phyloP scores from a whole-genome alignment of 2,888 invertebrate genomes.

The Nephrotoma flavescens region DNA sequence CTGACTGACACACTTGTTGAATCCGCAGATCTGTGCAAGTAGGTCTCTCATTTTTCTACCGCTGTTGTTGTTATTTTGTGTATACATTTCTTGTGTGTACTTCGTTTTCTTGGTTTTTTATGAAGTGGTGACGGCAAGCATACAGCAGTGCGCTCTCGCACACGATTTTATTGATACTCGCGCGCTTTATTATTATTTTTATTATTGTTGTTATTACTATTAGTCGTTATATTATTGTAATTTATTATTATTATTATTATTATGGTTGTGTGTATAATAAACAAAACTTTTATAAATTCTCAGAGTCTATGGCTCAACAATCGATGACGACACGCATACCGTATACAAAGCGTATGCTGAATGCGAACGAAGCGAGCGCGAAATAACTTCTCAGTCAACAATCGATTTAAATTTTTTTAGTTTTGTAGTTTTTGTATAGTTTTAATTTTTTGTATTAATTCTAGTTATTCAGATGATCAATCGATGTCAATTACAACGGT shows the following conservation, averaged over 20 bases:
- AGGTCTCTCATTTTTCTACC: conserved; percentile 15
- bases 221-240: not conserved
- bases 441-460: conserved; percentile 1
- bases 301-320: not conserved
- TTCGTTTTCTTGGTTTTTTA: not conserved
- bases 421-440: not conserved
- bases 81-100: conserved; percentile 7
- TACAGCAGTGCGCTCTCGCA: not conserved
- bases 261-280: not conserved
- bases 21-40: conserved; percentile 16
- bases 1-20: conserved; percentile 20
- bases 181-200: not conserved
- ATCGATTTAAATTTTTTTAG: not conserved
- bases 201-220: not conserved
- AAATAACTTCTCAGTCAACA: not conserved
- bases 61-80: conserved; percentile 8
- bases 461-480: conserved; percentile 1
- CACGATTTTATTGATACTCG: not conserved
- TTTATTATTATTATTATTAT: not conserved
- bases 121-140: not conserved
- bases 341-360: not conserved
- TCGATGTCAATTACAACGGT: not conserved
- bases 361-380: not conserved
- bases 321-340: not conserved
- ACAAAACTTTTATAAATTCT: not conserved